Percentiles rank a stretch among this genome's conserved stretches.
These are phyloP conservation scores for Anastrepha ludens DNA, from an alignment of 1,140 invertebrate genomes.

Conservation along the genomic window DNA sequence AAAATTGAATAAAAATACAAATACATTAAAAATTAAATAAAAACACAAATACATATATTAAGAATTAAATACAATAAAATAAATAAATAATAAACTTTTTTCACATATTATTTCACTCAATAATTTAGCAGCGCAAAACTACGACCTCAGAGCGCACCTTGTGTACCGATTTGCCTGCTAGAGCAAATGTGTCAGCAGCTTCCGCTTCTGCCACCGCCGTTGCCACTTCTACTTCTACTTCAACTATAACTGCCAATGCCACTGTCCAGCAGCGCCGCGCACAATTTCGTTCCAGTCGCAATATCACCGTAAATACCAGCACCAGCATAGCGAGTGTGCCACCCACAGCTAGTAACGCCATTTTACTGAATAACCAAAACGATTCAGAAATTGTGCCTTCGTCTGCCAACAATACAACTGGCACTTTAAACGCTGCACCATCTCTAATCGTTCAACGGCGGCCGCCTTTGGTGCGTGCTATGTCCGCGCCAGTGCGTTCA, in stretches of 20 bases:
- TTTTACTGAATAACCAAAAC: not conserved
- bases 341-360: not conserved
- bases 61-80: not conserved
- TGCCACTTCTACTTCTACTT: not conserved
- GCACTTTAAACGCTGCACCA: conserved; percentile 44
- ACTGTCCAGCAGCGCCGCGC: conserved; percentile 50
- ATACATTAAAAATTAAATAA: not conserved
- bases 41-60: not conserved
- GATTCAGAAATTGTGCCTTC: not conserved
- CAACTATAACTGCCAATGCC: not conserved
- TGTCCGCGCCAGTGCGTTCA: conserved; percentile 72
- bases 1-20: not conserved
- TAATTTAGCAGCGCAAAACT: not conserved
- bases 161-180: not conserved
- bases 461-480: conserved; percentile 72
- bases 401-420: not conserved
- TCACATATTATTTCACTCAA: not conserved
- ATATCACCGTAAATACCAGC: conserved; percentile 32
- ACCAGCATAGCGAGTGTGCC: not conserved
- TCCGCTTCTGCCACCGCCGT: not conserved
- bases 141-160: not conserved
- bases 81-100: not conserved
- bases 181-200: not conserved
- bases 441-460: conserved; percentile 68
- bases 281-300: conserved; percentile 47